These are phyloP conservation scores for Onychostoma macrolepis DNA, from an alignment of 2,113 vertebrate genomes.

Conservation along the genomic window DNA sequence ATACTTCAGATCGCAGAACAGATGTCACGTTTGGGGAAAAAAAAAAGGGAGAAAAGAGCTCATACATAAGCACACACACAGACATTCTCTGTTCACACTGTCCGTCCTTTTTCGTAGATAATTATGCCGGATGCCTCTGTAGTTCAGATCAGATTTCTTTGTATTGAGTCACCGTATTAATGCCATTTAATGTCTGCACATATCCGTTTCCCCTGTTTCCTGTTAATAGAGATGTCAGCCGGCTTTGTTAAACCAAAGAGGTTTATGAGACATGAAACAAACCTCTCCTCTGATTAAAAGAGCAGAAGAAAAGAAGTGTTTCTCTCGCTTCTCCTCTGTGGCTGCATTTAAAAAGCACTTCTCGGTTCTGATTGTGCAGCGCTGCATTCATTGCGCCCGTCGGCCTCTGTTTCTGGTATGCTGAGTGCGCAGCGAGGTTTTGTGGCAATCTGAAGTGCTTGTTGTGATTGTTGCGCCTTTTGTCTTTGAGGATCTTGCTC, in stretches of 20 bases:
- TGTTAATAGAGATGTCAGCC: slow-evolving; percentile 47
- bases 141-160: background rate
- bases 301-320: background rate
- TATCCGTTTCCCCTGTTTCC: slow-evolving; percentile 8
- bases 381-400: slow-evolving; percentile 8
- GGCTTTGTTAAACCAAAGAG: slow-evolving; percentile 26
- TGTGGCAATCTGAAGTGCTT: slow-evolving; percentile 62
- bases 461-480: slow-evolving; percentile 40
- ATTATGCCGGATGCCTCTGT: background rate
- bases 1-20: slow-evolving; percentile 10
- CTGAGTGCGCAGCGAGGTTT: slow-evolving; percentile 64
- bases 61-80: slow-evolving; percentile 9
- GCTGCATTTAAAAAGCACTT: background rate
- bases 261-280: slow-evolving; percentile 32
- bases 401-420: slow-evolving; percentile 49
- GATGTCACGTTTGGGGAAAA: background rate
- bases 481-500: slow-evolving; percentile 28
- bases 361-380: background rate
- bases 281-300: slow-evolving; percentile 22
- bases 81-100: slow-evolving; percentile 18
- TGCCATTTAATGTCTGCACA: slow-evolving; percentile 36
- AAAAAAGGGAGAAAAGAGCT: background rate
- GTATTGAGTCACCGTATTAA: background rate
- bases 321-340: slow-evolving; percentile 39
- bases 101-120: slow-evolving; percentile 15